A percentile compares a stretch with the other conserved stretches of the same genome.
These are phyloP conservation scores for Metopia argyrocephala DNA, from an alignment of 2,888 invertebrate species.

Conservation along the genomic window DNA sequence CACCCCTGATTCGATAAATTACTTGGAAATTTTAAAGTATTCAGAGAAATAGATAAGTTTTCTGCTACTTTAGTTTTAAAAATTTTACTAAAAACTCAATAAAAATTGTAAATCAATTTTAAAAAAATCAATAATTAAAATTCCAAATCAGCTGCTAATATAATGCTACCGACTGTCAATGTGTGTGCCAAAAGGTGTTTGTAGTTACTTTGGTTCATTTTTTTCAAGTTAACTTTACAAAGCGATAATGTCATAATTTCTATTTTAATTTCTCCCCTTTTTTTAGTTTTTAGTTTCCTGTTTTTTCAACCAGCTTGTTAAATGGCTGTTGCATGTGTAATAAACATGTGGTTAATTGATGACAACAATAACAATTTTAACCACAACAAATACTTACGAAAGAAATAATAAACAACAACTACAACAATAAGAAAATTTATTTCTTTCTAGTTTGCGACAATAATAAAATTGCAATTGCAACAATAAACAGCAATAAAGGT, in stretches of 20 bases:
- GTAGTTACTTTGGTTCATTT: not conserved
- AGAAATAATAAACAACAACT: conserved; percentile 14
- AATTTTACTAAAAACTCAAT: no score
- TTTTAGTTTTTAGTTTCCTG: conserved; percentile 11
- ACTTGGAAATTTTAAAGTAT: no score
- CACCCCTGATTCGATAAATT: no score
- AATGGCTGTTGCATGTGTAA: conserved; percentile 61
- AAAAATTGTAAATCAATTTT: no score
- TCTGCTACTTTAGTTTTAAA: no score
- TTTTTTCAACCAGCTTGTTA: conserved; percentile 47
- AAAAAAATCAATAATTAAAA: no score
- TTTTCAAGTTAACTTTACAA: conserved; percentile 14
- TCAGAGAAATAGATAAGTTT: no score
- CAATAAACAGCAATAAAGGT: conserved; percentile 5
- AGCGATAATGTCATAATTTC: conserved; percentile 64
- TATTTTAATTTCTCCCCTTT: conserved; percentile 28
- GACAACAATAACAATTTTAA: conserved; percentile 53
- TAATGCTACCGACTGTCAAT: no score
- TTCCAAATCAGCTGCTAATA: no score
- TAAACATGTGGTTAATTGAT: conserved; percentile 65
- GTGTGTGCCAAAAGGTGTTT: not conserved
- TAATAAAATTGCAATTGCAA: conserved; percentile 30
- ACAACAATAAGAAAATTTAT: conserved; percentile 29
- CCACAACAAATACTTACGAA: conserved; percentile 31
- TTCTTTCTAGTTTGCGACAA: conserved; percentile 36